These are phyloP conservation scores for Papilio xuthus DNA, from an alignment of 1,140 invertebrate genomes.

Conservation along the genomic window DNA sequence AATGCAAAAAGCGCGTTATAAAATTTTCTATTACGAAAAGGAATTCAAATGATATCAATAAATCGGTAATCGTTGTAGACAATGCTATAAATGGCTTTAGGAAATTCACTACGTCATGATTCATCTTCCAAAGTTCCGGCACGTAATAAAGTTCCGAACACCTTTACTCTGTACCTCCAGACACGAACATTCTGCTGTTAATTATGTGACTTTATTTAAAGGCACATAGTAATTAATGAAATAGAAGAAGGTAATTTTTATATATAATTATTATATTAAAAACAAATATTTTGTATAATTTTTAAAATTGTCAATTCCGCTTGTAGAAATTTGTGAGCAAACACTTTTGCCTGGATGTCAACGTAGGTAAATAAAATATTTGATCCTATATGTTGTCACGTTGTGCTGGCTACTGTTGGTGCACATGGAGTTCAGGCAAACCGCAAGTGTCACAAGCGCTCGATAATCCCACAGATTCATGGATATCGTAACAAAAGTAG, in stretches of 20 bases:
- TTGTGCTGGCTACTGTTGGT: background rate
- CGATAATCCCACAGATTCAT: slow-evolving; percentile 42
- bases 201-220: slow-evolving; percentile 23
- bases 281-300: too few relatives aligned
- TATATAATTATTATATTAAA: too few relatives aligned
- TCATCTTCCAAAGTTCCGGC: slow-evolving; percentile 32
- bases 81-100: slow-evolving; percentile 32
- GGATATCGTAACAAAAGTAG: slow-evolving; percentile 47
- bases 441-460: slow-evolving; percentile 39
- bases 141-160: slow-evolving; percentile 31
- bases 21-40: slow-evolving; percentile 22
- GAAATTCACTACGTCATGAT: slow-evolving; percentile 35
- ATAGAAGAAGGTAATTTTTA: background rate
- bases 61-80: slow-evolving; percentile 31
- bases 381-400: background rate
- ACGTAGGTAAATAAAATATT: background rate
- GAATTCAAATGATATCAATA: slow-evolving; percentile 32
- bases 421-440: background rate
- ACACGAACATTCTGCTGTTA: slow-evolving; percentile 22
- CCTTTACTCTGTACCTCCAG: slow-evolving; percentile 26
- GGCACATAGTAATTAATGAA: background rate
- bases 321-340: too few relatives aligned
- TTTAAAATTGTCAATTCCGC: too few relatives aligned
- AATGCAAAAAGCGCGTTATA: background rate
- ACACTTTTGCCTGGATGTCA: too few relatives aligned